Evolutionary conservation across 1,140 invertebrate genomes (phyloP), one percentile per base, ranked within the genome.

Genomic region (Muscidifurax raptorellus): DNA sequence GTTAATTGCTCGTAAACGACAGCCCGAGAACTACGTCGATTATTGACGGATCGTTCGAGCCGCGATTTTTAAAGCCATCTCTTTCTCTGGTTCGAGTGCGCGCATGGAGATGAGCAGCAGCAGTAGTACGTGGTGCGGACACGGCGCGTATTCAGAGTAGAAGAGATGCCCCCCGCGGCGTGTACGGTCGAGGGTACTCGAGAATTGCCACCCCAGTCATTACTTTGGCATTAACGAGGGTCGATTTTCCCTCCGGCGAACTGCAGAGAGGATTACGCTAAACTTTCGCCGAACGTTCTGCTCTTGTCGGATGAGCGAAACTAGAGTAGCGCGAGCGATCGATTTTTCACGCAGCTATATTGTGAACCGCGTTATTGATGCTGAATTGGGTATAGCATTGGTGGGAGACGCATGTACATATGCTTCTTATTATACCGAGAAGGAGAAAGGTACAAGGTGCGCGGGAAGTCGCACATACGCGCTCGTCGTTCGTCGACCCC

Each of bases 201-300:
- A 91, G 88, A 87, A 88, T 89, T 89, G 86, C 90, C 90, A 91
- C 90, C 91, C 91, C 88, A 90, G 89, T 91, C 91, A 92, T 92
- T 92, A 92, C 89, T 91, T 90, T 82, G 89, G 90, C 89, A 91
- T 92, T 91, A 92, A 90, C 90, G 88, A 88, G 90, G 90, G 90
- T 89, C 88, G 89, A 90, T 91, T 91, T 88, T 85, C 85, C 81
- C 87, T 86, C 82, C 79, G 84, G 78, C 85, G 18, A 59, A 25
- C 25, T 40, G 9, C 28, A 5, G 28, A 40, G 72, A 30, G 72
- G 72, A 82, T 76, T 82, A 76, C 81, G n/a, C 59, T n/a, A 75
- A 66, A 75, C n/a, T 66, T 18, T 32, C 52, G 28, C 28, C 66
- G 27, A 15, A 12, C 67, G 12, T 36, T 80, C 40, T 30, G 27